Percentiles rank a stretch among this genome's conserved stretches.
These are phyloP conservation scores for Nemotelus nigrinus DNA, from an alignment of 2,888 invertebrate genomes.

Conservation along the genomic window DNA sequence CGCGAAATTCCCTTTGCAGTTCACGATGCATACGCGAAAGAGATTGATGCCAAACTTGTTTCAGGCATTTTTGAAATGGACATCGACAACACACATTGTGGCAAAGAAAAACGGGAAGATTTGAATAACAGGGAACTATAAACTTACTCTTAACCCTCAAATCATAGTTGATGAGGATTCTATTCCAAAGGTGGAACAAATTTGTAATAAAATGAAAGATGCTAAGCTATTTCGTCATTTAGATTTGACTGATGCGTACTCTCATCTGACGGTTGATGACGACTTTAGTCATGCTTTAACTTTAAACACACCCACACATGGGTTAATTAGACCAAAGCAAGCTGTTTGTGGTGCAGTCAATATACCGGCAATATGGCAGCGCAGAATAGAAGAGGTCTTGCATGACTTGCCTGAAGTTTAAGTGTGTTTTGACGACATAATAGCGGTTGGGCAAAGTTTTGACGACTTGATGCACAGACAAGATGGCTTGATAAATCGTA, in stretches of 20 bases:
- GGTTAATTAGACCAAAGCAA: background rate
- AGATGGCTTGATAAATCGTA: conserved; percentile 1
- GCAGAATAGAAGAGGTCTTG: conserved; percentile 43
- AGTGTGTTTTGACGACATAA: conserved; percentile 47
- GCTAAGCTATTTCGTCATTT: conserved; percentile 44
- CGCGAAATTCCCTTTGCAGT: conserved; percentile 22
- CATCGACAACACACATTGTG: conserved; percentile 47
- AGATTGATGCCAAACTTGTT: background rate
- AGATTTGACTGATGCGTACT: conserved; percentile 49
- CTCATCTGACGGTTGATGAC: conserved; percentile 46
- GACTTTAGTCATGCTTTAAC: conserved; percentile 40
- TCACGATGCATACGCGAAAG: background rate
- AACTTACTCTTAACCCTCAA: conserved; percentile 46
- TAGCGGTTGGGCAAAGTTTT: conserved; percentile 42
- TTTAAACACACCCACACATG: conserved; percentile 45
- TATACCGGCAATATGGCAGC: conserved; percentile 46
- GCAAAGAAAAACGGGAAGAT: conserved; percentile 47
- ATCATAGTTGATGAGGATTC: conserved; percentile 47
- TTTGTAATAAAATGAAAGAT: conserved; percentile 41
- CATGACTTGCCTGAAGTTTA: conserved; percentile 29
- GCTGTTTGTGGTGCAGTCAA: conserved; percentile 38
- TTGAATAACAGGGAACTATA: conserved; percentile 47
- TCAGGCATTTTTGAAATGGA: conserved; percentile 37
- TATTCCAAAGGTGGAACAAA: conserved; percentile 39
- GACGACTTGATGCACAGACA: background rate